Conservation (phyloP, 2,797 vertebrate genomes). For the Vultur gryphus region DNA sequence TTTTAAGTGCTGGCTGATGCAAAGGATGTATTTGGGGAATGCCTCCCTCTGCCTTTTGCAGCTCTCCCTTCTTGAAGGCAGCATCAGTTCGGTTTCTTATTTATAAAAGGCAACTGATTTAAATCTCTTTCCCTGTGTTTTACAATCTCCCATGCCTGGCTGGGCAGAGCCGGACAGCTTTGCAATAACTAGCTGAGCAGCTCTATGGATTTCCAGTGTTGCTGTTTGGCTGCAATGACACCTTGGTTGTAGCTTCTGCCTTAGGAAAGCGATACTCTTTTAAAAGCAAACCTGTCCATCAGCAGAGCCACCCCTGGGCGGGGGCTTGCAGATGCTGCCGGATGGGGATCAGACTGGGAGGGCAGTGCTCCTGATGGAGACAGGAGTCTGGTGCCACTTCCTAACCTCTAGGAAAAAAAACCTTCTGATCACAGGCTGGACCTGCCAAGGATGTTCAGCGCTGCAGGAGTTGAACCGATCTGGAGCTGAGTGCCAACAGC, state of each 20-base stretch:
- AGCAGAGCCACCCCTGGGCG: neutral
- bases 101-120: neutral
- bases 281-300: neutral
- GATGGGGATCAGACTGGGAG: neutral
- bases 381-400: neutral
- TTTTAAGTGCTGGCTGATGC: neutral
- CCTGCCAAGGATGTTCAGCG: accelerated
- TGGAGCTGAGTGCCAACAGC: neutral
- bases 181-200: neutral
- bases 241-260: neutral
- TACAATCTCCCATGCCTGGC: neutral
- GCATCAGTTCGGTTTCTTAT: neutral
- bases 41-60: neutral
- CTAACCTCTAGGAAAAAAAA: neutral
- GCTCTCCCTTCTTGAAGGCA: neutral
- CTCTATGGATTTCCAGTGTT: conserved; percentile 15
- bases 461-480: neutral
- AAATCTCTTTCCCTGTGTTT: neutral
- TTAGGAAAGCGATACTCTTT: neutral
- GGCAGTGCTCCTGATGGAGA: neutral
- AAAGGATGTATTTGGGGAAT: neutral
- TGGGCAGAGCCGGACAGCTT: conserved; percentile 5
- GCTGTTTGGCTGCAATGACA: neutral
- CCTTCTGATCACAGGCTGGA: neutral
- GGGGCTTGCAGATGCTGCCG: neutral